A percentile compares a stretch with the other conserved stretches of the same genome.
phyloP scores from a whole-genome alignment of 2,113 vertebrate species.

The Malurus elegans region DNA sequence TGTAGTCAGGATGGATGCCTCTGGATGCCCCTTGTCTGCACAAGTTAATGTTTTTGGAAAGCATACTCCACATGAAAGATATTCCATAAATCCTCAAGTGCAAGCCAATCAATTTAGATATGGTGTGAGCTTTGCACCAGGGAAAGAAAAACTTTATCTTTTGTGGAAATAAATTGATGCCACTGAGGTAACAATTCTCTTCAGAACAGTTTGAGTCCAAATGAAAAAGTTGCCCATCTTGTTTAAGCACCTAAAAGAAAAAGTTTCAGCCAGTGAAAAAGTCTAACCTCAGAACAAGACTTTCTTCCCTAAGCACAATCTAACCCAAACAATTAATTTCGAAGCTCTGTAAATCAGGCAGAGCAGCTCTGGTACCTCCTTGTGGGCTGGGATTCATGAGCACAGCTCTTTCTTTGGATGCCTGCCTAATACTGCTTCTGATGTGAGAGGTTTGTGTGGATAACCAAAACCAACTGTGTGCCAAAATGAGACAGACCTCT shows the following conservation, averaged over 20 bases:
- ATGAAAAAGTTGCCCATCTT: not conserved
- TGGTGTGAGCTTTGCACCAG: not conserved
- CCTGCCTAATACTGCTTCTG: not conserved
- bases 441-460: accelerated
- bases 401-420: not conserved
- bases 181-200: not conserved
- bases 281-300: not conserved
- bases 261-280: not conserved
- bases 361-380: not conserved
- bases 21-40: not conserved
- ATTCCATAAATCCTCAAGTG: not conserved
- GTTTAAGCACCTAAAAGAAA: not conserved
- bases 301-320: not conserved
- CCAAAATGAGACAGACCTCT: not conserved
- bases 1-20: not conserved
- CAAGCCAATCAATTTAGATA: not conserved
- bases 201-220: not conserved
- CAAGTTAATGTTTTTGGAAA: not conserved
- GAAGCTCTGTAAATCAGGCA: not conserved
- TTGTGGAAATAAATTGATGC: not conserved
- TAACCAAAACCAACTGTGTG: not conserved
- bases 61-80: not conserved
- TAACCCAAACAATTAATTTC: not conserved
- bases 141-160: not conserved
- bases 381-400: not conserved